Percentiles rank a stretch among this genome's conserved stretches.
These are phyloP conservation scores for Mellivora capensis DNA, from an alignment of 2,113 vertebrate genomes.

Conservation along the genomic window DNA sequence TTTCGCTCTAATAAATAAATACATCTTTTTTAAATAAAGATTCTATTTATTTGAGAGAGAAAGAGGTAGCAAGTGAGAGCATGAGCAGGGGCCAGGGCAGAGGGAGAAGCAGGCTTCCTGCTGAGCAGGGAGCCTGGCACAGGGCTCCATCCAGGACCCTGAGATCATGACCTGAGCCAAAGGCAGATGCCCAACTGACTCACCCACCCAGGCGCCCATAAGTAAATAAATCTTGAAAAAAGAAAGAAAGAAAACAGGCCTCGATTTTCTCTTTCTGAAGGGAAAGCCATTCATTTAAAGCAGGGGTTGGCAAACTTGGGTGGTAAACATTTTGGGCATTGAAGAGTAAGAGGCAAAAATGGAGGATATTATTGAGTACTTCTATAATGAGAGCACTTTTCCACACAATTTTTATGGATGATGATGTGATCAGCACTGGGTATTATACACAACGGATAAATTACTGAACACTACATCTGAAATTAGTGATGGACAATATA, in stretches of 20 bases:
- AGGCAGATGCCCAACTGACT: not conserved
- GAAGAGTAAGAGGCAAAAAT: not conserved
- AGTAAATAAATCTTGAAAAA: not conserved
- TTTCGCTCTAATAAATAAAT: not conserved
- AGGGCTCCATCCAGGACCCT: not conserved
- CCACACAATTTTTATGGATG: not conserved
- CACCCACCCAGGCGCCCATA: not conserved
- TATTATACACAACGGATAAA: not conserved
- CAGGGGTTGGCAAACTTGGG: not conserved
- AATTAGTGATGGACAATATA: not conserved
- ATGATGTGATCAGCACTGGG: not conserved
- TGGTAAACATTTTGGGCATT: not conserved
- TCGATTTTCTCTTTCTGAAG: constrained; percentile 1
- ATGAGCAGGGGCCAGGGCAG: not conserved
- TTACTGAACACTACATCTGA: not conserved
- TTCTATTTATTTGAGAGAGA: not conserved
- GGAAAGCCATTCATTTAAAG: not conserved
- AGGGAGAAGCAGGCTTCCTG: not conserved
- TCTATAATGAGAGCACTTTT: not conserved
- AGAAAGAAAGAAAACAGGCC: not conserved
- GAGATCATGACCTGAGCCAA: not conserved
- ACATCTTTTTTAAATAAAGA: not conserved
- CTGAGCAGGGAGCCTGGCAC: not conserved
- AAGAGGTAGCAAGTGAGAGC: not conserved
- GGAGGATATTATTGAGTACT: not conserved